Evolutionary conservation across 2,113 vertebrate genomes (phyloP).

Genomic region (Python bivittatus): DNA sequence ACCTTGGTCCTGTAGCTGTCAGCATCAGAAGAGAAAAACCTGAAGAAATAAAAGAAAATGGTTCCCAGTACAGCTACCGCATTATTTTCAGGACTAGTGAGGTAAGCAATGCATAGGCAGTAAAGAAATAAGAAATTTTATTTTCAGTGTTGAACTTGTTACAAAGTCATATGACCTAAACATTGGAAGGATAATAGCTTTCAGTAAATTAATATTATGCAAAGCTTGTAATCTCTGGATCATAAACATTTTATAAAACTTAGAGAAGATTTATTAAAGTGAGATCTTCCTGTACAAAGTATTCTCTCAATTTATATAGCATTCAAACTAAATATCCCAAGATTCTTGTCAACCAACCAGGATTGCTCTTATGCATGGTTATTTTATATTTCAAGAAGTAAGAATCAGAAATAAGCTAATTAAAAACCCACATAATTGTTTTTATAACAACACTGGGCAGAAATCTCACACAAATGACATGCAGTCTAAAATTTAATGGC

Average conservation of each 20-base stretch:
- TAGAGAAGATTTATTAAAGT: not conserved
- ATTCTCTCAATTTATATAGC: not conserved
- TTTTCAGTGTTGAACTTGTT: not conserved
- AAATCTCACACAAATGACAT: not conserved
- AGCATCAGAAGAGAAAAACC: conserved; percentile 92
- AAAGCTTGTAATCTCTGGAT: too few species aligned
- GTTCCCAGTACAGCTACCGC: conserved; percentile 91
- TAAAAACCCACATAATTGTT: not conserved
- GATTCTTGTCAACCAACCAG: not conserved
- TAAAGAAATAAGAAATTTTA: not conserved
- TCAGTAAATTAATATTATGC: not conserved
- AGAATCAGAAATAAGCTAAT: not conserved
- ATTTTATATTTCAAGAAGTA: not conserved
- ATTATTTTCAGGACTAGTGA: conserved; percentile 96
- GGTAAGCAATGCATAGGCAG: conserved; percentile 72
- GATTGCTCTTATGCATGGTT: not conserved
- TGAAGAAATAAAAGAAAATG: conserved; percentile 92
- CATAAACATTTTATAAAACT: not conserved
- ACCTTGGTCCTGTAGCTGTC: conserved; percentile 90
- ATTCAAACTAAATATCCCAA: not conserved
- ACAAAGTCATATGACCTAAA: not conserved
- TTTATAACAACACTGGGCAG: not conserved
- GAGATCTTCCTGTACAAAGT: not conserved
- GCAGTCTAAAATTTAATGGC: not conserved
- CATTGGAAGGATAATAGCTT: not conserved